Evolutionary conservation across 2,113 vertebrate genomes (phyloP).

Genomic region (Syngnathus scovelli): DNA sequence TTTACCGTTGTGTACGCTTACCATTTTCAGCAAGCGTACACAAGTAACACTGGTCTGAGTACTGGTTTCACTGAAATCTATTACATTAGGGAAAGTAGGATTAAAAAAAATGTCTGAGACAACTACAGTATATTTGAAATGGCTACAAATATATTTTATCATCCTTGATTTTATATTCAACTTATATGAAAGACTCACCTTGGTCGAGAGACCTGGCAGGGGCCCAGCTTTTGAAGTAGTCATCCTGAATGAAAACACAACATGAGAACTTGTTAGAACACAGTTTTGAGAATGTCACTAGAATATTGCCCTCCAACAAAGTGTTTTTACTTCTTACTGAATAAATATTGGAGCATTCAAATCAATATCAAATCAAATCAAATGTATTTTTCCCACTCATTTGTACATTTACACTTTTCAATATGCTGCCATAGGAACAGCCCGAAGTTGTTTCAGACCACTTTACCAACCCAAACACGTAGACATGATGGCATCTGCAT

Average conservation of each 20-base stretch:
- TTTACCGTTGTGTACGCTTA: no score
- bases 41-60: no score
- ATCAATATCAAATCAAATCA: no score
- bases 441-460: not conserved
- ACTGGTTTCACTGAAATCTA: no score
- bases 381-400: not conserved
- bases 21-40: no score
- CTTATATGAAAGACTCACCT: conserved; percentile 46
- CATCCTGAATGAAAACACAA: conserved; percentile 58
- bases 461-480: not conserved
- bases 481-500: conserved; percentile 13
- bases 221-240: conserved; percentile 70
- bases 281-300: not conserved
- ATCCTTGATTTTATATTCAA: not conserved
- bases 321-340: no score
- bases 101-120: no score
- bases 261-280: conserved; percentile 29
- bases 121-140: not conserved
- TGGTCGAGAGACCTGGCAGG: conserved; percentile 62
- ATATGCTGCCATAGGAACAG: not conserved
- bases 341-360: no score
- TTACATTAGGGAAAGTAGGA: no score
- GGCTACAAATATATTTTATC: not conserved
- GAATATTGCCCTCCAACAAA: no score
- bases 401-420: no score